Base-by-base conservation (phyloP, 1,140 invertebrate species). In the Ceratosolen solmsi region DNA sequence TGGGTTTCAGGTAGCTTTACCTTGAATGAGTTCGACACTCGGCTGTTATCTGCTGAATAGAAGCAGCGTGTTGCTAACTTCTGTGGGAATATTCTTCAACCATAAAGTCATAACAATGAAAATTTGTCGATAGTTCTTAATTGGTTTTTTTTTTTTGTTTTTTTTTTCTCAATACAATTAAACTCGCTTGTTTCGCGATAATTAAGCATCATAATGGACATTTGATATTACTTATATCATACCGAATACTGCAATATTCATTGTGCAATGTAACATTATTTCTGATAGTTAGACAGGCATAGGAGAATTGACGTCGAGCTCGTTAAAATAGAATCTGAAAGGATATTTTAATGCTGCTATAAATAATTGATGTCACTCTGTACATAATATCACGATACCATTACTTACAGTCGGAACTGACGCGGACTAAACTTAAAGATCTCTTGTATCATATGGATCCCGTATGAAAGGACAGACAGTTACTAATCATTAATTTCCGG, bases 401-500 rank as follows among this genome's bases (percentile, higher is more conserved):
- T 80, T 8, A 36, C 79, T 82, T 85, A 84, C 83, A 82, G 77
- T 83, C 73, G 82, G 51, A 84, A 79, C 78, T 33, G 70, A 72
- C 78, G 75, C 84, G 84, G 83, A 82, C 63, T 85, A 82, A 87
- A 89, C 87, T 88, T 90, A 86, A 89, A 90, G 89, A 90, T 90
- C 85, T 86, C 86, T 89, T 87, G 87, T 85, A 88, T 91, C 87
- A 89, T 82, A 27, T 17, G 41, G 38, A 46, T 46, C 41, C 41
- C 41, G 41, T 13, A 84, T 84, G 85, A 85, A 80, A 86, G 85
- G 83, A 85, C 86, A 86, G 87, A 86, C 86, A 84, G 87, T 80
- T 84, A 83, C 86, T 85, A 90, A 92, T 90, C 91, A 92, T 91
- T 92, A 92, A 92, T 92, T 91, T 88, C 88, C 86, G 89, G 91